Conservation (phyloP, 30 jellyfish, hydroid and myxozoan species). For the Aurelia aurita complex sp. Pacific region DNA sequence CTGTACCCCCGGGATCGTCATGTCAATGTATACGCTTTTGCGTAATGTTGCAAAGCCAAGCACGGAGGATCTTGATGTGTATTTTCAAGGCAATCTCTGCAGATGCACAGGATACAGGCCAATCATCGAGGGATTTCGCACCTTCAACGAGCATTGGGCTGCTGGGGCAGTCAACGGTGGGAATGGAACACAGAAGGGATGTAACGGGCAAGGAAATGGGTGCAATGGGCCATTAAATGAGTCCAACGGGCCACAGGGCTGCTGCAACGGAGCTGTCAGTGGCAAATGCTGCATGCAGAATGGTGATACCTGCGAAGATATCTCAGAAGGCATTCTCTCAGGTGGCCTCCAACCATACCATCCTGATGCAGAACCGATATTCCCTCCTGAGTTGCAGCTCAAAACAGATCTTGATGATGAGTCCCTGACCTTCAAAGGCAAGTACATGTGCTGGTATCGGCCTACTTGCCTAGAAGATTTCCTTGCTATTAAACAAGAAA, state of each 20-base stretch:
- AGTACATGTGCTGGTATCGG: conserved; percentile 21
- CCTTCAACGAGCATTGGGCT: conserved; percentile 27
- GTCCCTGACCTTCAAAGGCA: conserved; percentile 16
- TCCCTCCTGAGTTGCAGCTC: conserved; percentile 57
- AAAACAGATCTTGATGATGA: conserved; percentile 29
- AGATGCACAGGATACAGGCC: conserved; percentile 72
- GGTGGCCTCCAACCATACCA: conserved; percentile 1
- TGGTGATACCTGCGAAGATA: background rate
- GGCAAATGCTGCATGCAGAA: conserved; percentile 35
- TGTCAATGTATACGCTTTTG: conserved; percentile 56
- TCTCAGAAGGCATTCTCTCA: background rate
- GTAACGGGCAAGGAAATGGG: no score
- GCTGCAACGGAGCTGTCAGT: conserved; percentile 26
- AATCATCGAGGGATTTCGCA: conserved; percentile 53
- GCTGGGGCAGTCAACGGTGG: background rate
- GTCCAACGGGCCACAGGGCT: no score
- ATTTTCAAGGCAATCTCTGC: conserved; percentile 57
- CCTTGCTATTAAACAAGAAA: background rate
- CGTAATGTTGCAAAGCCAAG: conserved; percentile 49
- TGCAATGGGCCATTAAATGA: no score
- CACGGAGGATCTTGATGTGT: conserved; percentile 40
- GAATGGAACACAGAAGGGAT: no score
- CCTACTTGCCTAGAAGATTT: conserved; percentile 15
- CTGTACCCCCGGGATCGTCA: conserved; percentile 62
- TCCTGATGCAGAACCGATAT: conserved; percentile 37